Conservation (phyloP, 2,888 invertebrate species). For the Meta bourneti region DNA sequence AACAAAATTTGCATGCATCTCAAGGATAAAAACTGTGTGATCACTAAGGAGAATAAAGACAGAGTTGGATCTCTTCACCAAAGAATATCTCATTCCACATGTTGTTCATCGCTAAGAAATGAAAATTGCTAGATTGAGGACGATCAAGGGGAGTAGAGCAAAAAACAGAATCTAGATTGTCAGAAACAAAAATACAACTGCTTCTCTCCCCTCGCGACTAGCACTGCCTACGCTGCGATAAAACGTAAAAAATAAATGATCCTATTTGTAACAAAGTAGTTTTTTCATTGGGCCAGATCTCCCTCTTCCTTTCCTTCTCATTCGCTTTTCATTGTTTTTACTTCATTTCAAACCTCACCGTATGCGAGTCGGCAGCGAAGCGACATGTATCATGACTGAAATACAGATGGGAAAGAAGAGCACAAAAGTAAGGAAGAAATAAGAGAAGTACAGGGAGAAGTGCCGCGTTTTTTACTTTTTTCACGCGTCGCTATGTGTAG, state of each 20-base stretch:
- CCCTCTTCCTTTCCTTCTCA: neutral
- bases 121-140: conserved; percentile 31
- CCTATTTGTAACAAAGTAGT: conserved; percentile 54
- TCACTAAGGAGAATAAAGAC: neutral
- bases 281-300: conserved; percentile 35
- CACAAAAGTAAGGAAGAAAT: neutral
- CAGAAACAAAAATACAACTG: conserved; percentile 10
- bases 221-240: conserved; percentile 3
- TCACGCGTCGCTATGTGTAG: conserved; percentile 30
- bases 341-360: neutral
- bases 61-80: neutral
- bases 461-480: neutral
- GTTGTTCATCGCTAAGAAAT: conserved; percentile 17
- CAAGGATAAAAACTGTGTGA: no score
- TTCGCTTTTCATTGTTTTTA: conserved; percentile 26
- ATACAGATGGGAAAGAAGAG: neutral
- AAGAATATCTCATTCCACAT: neutral
- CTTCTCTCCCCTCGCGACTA: neutral
- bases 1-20: no score
- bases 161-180: conserved; percentile 22
- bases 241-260: conserved; percentile 52
- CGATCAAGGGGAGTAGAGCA: conserved; percentile 24
- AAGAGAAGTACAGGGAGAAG: neutral
- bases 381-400: conserved; percentile 36
- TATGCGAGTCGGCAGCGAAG: neutral